Base-by-base conservation (phyloP, 2,113 vertebrate genomes). In the Chamaea fasciata region DNA sequence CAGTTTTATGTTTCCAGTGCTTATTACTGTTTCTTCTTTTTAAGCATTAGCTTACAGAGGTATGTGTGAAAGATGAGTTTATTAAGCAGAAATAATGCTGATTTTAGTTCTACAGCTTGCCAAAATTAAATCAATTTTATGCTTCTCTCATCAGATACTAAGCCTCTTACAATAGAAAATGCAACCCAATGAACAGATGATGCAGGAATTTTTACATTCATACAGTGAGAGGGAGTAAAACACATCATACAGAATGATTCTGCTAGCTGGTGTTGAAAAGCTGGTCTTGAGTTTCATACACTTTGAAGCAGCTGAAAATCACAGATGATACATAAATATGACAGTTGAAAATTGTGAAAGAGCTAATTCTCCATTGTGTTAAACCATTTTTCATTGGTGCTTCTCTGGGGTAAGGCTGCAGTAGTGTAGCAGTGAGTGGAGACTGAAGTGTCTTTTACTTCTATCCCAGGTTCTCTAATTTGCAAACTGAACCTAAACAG, bases 21-120 rank as follows among this genome's bases (percentile, higher is more conserved):
- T 94, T 96, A 94, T 94, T 95, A 93, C 90, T 90, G 64, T 96
- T 94, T 94, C 95, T 94, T 96, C 93, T 89, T 92, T 89, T 89
- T 92, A 96, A 93, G 92, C 90, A 84, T 95, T 95, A 93, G 83
- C 92, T 96, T 96, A 95, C 90, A 94, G 93, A 95, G 93, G 30
- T 95, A 73, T 82, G 64, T 90, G 87, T 96, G 94, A 97, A 96
- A 89, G 90, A 96, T 96, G 94, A 96, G 94, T 96, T 97, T 97
- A 96, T 95, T 97, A 97, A 96, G 95, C 93, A 95, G 95, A 97
- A 96, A 93, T 95, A 97, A 97, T 95, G 92, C 95, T 93, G 92
- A 92, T 96, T 96, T 97, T 96, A 93, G 90, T 94, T 93, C 83
- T 95, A 93, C 69, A 75, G 94, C 94, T 93, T 96, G 93, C 88